Base-by-base conservation (phyloP, 2,797 vertebrate species). In the Synanceia verrucosa region DNA sequence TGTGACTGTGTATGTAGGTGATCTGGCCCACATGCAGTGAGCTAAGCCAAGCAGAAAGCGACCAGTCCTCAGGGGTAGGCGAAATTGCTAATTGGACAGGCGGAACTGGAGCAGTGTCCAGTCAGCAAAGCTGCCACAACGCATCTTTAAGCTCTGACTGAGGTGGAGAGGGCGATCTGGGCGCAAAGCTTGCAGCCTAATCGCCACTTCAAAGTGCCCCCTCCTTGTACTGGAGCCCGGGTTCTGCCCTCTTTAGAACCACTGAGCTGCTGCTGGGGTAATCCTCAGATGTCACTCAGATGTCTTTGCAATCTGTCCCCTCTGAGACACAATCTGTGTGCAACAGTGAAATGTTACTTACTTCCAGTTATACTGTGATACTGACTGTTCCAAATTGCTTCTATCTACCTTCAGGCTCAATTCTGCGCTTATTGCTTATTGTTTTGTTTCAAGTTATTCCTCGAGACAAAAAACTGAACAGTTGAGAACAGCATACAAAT, bases 1-100 rank as follows among this genome's bases (percentile, higher is more conserved):
- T 29, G 62, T 64, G 31, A 65, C 52, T 37, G 74, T 67, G 37
- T 82, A 82, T 46, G 74, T 64, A 88, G 81, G 81, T 85, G 82
- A 84, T 81, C 36, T 79, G 86, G 85, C 78, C 68, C 79, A 86
- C 86, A 88, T 84, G 76, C 65, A 61, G 76, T 41, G 68, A 88
- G 71, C 83, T 83, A 85, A 88, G 72, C 74, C 84, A 82, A 70
- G 87, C 84, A 83, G 83, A 85, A 85, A 86, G 79, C 67, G 85
- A 80, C 72, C 84, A 65, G 73, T 87, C 79, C 88, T 89, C 83
- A 21, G 79, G 89, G 81, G 82, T 73, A 57, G 79, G 79, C 74
- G 71, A 79, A 68, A 80, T 79, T 74, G 85, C 80, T 93, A 92
- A 93, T 92, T 91, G 89, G 91, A 91, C 84, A 90, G 90, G 86